Evolutionary conservation across 92 coral and sea anemone genomes (phyloP).

Genomic region (Epizoanthus illoricatus): DNA sequence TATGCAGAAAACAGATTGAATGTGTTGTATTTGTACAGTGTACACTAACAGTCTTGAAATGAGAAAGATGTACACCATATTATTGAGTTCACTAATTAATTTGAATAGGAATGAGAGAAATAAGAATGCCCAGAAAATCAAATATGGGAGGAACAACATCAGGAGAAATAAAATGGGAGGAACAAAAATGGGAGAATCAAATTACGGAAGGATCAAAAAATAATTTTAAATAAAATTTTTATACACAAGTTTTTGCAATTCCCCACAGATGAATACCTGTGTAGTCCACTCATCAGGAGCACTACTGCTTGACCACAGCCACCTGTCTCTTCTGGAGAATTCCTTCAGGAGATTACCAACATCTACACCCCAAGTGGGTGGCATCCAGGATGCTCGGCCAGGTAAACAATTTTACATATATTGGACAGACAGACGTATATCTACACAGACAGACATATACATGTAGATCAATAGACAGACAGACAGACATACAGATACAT

Average conservation of each 20-base stretch:
- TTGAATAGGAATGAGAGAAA: too few species aligned
- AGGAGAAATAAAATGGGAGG: too few species aligned
- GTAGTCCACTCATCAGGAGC: conserved; percentile 88
- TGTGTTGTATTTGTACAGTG: background rate
- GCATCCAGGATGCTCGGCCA: background rate
- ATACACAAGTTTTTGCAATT: background rate
- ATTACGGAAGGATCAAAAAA: too few species aligned
- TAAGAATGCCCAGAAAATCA: too few species aligned
- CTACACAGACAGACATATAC: background rate
- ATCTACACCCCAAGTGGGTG: conserved; percentile 57
- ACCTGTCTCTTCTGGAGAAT: conserved; percentile 66
- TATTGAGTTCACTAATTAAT: too few species aligned
- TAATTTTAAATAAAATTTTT: too few species aligned
- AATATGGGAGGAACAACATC: too few species aligned
- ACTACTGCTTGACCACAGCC: conserved; percentile 78
- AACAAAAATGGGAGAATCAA: too few species aligned
- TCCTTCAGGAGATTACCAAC: conserved; percentile 69
- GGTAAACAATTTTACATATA: background rate
- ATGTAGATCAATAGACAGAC: background rate
- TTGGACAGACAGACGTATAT: background rate
- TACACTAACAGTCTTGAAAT: background rate
- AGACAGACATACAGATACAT: too few species aligned
- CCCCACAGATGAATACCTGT: conserved; percentile 91
- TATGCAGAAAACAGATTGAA: too few species aligned
- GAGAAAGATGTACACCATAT: too few species aligned